Base-by-base conservation (phyloP, 1,140 invertebrate genomes). In the Euschistus heros region DNA sequence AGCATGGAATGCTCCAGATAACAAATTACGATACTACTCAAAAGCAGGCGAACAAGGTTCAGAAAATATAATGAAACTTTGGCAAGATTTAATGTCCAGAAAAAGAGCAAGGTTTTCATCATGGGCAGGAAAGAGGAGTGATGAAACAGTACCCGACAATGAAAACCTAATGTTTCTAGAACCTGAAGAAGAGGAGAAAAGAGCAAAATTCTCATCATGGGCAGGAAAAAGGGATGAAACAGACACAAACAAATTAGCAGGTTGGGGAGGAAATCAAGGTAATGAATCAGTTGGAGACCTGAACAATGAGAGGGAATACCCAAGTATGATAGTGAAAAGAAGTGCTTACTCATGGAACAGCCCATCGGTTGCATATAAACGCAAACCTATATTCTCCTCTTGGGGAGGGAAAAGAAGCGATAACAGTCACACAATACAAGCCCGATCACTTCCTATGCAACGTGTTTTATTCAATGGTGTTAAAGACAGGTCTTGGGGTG, bases 201-300 rank as follows among this genome's bases (percentile, higher is more conserved):
- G 60, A 57, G 44, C 64, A 8, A 66, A 63, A 37, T 70, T 70
- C 59, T 61, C 50, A 8, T 71, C 65, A 52, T 74, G 72, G 72
- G 71, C 68, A 44, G 71, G 70, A 14, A 74, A 71, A 57, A 47
- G 71, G 57, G 69, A 55, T 50, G 54, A 50, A 10, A 54, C 66
- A 18, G 61, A 67, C n/a, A 64, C 66, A 62, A 64, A 62, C n/a
- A 70, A 72, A 13, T 77, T 78, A 66, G 73, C 75, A 55, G 75
- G 74, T 6, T 78, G 76, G 74, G 73, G 72, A 30, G 74, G 75
- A 61, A 77, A 78, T 59, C 63, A 73, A 64, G 50, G 33, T 18
- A 27, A 47, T 18, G 42, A 61, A 10, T 18, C n/a, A 15, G 10
- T 33, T 14, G 27, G 8, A 33, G 30, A 61, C 17, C 2, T 15